Evolutionary conservation across 2,888 invertebrate genomes (phyloP).

Genomic region (Ectobius pallidus): DNA sequence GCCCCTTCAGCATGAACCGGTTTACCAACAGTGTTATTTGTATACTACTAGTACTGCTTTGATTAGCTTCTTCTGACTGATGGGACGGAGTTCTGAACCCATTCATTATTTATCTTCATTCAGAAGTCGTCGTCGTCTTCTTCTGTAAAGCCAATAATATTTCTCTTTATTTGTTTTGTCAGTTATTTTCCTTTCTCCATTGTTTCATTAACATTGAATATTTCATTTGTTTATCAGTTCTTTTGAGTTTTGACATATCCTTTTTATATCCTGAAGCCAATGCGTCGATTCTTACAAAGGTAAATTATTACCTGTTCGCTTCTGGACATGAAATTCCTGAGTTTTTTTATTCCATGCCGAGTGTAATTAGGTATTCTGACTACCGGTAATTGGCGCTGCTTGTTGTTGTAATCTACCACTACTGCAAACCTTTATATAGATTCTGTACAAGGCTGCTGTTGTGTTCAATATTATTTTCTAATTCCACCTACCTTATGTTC

Average conservation of each 20-base stretch:
- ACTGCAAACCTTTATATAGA: no score
- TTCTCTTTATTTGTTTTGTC: not conserved
- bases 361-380: no score
- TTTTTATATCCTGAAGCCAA: not conserved
- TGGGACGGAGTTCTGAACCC: constrained; percentile 13
- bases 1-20: constrained; percentile 20
- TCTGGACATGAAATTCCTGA: not conserved
- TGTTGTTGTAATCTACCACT: no score
- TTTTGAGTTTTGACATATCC: not conserved
- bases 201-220: not conserved
- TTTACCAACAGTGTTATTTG: constrained; percentile 26
- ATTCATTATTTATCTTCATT: constrained; percentile 28
- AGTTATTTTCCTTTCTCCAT: not conserved
- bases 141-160: constrained; percentile 2
- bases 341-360: no score
- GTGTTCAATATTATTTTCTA: no score
- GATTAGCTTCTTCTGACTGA: constrained; percentile 15
- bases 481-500: no score
- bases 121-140: not conserved
- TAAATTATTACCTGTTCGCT: not conserved
- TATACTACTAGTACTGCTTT: constrained; percentile 18
- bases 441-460: no score
- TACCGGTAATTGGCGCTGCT: no score
- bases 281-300: not conserved
- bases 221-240: not conserved